Base-by-base conservation (phyloP, 2,888 invertebrate species). In the Crepidodera aurea region DNA sequence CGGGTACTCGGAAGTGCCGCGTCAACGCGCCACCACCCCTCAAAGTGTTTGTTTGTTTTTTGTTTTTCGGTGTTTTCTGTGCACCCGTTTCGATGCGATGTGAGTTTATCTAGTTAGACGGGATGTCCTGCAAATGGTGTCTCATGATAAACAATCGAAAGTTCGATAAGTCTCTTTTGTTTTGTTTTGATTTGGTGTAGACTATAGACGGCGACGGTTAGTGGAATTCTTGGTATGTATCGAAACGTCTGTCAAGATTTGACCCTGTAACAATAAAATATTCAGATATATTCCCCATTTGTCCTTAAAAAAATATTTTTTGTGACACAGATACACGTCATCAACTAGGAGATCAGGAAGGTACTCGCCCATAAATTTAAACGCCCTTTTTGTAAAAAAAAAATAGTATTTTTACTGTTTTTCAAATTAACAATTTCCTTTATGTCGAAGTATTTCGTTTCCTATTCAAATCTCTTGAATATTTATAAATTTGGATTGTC, bases 51-150 rank as follows among this genome's bases (percentile, higher is more conserved):
- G 58, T 64, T 62, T 64, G 51, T 63, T 64, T 64, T n/a, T 62
- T 34, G 42, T 13, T 15, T 46, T 29, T 48, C 10, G 27, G 25
- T 15, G 15, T 48, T 46, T 37, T 37, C 37, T 37, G 37, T 37
- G 7, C 15, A 5, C n/a, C 12, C 46, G 48, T 19, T 62, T 56
- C 27, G 58, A 34, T 54, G 63, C 44, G 59, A 54, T 59, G 55
- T 44, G 58, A 59, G 63, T 55, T 63, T 63, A 63, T 63, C 63
- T 54, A n/a, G 53, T 60, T 46, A 62, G 62, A 73, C 74, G 73
- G 74, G 74, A 74, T 74, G 72, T 74, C 74, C 74, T 73, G 73
- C 71, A 67, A 69, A 62, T 74, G 71, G 64, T 68, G 61, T 60
- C 60, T 44, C 46, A 50, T 62, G 74, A 74, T 73, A 74, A 68